Percentiles rank a stretch among this genome's conserved stretches.
These are phyloP conservation scores for Capromys pilorides DNA, from an alignment of 2,797 vertebrate species.

Conservation along the genomic window DNA sequence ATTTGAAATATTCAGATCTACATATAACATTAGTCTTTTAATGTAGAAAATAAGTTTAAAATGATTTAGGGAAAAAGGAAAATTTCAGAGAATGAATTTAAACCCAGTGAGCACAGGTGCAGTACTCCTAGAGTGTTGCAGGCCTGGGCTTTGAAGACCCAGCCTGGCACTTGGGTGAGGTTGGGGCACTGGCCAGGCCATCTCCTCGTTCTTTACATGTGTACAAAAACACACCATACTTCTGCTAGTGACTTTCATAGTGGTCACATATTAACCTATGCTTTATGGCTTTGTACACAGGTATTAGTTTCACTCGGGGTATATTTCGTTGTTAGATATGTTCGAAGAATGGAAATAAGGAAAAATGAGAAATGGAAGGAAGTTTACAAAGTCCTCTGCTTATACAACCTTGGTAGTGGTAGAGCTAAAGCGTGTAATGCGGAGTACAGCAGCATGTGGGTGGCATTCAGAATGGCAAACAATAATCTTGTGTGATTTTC, in stretches of 20 bases:
- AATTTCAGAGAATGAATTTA: not conserved
- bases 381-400: not conserved
- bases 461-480: not conserved
- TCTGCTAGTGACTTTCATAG: not conserved
- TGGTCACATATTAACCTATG: conserved; percentile 9
- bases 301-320: not conserved
- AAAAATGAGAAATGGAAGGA: not conserved
- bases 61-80: not conserved
- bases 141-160: too few relatives aligned
- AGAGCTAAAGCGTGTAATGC: not conserved
- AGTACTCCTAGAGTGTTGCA: too few relatives aligned
- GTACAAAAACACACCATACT: not conserved
- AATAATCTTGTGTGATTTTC: not conserved
- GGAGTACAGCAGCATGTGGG: not conserved
- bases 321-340: not conserved
- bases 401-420: not conserved
- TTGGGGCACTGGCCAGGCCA: not conserved
- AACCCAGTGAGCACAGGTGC: too few relatives aligned
- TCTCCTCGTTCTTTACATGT: not conserved
- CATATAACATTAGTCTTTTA: not conserved
- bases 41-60: not conserved
- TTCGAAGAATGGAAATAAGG: conserved; percentile 31
- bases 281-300: not conserved
- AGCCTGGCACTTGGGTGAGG: rapidly evolving
- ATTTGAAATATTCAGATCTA: conserved; percentile 5